Conservation (phyloP, 2,888 invertebrate genomes). For the Drosophila demipolita region DNA sequence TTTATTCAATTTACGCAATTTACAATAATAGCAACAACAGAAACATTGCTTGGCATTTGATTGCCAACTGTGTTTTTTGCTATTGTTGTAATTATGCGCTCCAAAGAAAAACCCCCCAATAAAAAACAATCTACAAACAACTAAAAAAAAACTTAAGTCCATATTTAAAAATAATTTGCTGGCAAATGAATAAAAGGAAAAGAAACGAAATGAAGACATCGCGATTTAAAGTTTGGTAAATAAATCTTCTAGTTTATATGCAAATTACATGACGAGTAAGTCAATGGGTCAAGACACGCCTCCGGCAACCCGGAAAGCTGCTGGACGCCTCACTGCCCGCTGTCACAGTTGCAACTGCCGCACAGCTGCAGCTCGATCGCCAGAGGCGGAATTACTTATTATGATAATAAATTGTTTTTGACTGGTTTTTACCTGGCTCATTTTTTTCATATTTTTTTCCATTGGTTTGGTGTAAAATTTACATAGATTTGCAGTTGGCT, state of each 20-base stretch:
- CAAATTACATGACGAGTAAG: conserved; percentile 60
- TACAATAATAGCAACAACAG: conserved; percentile 45
- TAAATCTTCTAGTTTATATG: conserved; percentile 32
- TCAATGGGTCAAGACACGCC: conserved; percentile 70
- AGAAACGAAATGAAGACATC: conserved; percentile 5
- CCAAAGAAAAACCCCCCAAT: conserved; percentile 26
- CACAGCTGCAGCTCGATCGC: conserved; percentile 37
- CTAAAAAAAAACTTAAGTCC: conserved; percentile 22
- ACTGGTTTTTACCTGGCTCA: conserved; percentile 72
- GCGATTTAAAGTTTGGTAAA: neutral
- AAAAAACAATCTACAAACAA: neutral
- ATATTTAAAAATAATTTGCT: conserved; percentile 39
- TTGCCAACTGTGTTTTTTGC: conserved; percentile 63
- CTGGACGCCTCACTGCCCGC: neutral
- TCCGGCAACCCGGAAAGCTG: conserved; percentile 40
- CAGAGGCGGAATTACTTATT: conserved; percentile 73
- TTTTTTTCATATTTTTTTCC: neutral
- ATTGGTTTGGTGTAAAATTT: conserved; percentile 52
- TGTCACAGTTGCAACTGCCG: conserved; percentile 15
- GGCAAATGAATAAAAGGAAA: conserved; percentile 11
- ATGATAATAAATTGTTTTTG: conserved; percentile 70
- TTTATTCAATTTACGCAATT: conserved; percentile 81
- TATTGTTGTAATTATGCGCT: conserved; percentile 71
- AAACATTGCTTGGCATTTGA: conserved; percentile 59
- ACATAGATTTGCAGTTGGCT: conserved; percentile 63